Evolutionary conservation across 2,888 invertebrate genomes (phyloP).

Genomic region (Scaptomyza cyrtandrae): DNA sequence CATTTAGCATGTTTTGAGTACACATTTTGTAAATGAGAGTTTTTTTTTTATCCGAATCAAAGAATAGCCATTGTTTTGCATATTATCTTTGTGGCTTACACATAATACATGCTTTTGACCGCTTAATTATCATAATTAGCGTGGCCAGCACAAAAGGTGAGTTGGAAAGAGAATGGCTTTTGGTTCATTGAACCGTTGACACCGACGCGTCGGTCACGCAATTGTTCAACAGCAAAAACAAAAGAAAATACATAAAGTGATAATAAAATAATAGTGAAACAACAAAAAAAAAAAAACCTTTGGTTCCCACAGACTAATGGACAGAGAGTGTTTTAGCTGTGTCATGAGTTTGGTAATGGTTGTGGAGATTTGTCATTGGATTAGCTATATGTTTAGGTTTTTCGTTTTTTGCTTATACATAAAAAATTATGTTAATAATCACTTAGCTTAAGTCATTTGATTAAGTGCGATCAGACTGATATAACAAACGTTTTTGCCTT

Average conservation of each 20-base stretch:
- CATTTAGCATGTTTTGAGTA: slow-evolving; percentile 7
- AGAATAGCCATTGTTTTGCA: slow-evolving; percentile 64
- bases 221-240: slow-evolving; percentile 41
- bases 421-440: not conserved
- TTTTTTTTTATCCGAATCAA: slow-evolving; percentile 10
- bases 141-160: slow-evolving; percentile 20
- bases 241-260: slow-evolving; percentile 6
- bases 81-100: slow-evolving; percentile 28
- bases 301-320: slow-evolving; percentile 1
- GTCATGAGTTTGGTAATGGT: not conserved
- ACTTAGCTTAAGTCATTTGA: not conserved
- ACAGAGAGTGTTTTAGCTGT: not conserved
- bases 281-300: not conserved
- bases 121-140: slow-evolving; percentile 72
- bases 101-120: slow-evolving; percentile 28
- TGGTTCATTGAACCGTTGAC: slow-evolving; percentile 68
- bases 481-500: not conserved
- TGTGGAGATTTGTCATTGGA: not conserved
- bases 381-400: too few species aligned
- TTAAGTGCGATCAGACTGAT: too few species aligned
- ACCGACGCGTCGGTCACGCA: slow-evolving; percentile 55
- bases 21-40: slow-evolving; percentile 21
- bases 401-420: not conserved
- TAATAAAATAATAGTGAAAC: not conserved
- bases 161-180: slow-evolving; percentile 5